Base-by-base conservation (phyloP, 64 coral and sea anemone species). In the Pocillopora damicornis region DNA sequence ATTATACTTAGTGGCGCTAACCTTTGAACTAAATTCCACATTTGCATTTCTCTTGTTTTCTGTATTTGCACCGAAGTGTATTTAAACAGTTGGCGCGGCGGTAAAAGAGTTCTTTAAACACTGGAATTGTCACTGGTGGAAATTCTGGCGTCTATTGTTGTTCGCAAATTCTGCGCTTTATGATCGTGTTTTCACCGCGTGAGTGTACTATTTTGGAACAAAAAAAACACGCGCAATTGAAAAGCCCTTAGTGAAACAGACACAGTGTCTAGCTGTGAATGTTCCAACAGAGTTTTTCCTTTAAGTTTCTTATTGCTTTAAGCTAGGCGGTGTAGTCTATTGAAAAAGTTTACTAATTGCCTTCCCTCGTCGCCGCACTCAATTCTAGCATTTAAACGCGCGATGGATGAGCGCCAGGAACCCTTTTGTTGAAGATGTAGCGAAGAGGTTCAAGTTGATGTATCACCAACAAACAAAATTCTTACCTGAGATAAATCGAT, bases 401-500 rank as follows among this genome's bases (percentile, higher is more conserved):
- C n/a, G 11, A 71, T 63, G 16, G 12, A 63, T 63, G 13, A 15
- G 16, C 61, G 16, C 12, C 12, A 15, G 16, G 9, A 71, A 23
- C 25, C 9, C 67, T 20, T 25, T 71, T 23, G 22, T 71, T 25
- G 67, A 2, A n/a, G 18, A 22, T 9, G 67, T 71, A 71, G 67
- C 20, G n/a, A 71, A 71, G 9, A 20, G 25, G 11, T 71, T 23
- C 25, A 23, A 23, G 25, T 20, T n/a, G 25, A 23, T 8, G 22
- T 23, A 71, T 23, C 20, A 23, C 67, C 25, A 23, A 11, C 25
- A 35, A 8, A 61, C 36, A 63, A 76, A 58, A 76, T 57, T 20
- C 92, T 93, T 96, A 92, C 94, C 90, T 92, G 82, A 68, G 82
- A 87, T 17, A 93, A 79, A 57, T 96, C 94, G 15, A 96, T 96